A percentile compares a stretch with the other conserved stretches of the same genome.
phyloP scores from a whole-genome alignment of 1,140 invertebrate species.

The Mycetomoellerius zeteki region DNA sequence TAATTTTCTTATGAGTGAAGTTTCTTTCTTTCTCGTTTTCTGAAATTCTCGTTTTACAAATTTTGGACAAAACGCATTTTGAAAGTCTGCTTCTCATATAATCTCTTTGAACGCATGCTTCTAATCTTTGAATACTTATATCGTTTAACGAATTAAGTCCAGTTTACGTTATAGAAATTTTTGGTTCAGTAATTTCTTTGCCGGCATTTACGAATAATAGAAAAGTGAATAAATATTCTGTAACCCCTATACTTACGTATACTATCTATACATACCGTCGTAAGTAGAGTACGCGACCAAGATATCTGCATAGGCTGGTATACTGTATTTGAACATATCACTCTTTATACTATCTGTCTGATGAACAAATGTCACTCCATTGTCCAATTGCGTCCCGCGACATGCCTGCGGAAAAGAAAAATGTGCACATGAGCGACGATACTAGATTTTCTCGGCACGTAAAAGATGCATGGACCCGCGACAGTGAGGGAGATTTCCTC shows the following conservation, averaged over 20 bases:
- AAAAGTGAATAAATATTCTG: background rate
- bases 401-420: constrained; percentile 86
- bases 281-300: constrained; percentile 91
- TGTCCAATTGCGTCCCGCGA: constrained; percentile 87
- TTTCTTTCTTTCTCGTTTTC: too few species aligned
- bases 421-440: constrained; percentile 27
- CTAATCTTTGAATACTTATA: background rate
- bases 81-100: too few species aligned
- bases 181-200: background rate
- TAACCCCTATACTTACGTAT: background rate
- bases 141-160: background rate
- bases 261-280: constrained; percentile 86
- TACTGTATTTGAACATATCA: constrained; percentile 84
- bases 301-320: constrained; percentile 91
- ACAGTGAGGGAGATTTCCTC: background rate
- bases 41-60: too few species aligned
- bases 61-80: too few species aligned
- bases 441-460: constrained; percentile 30
- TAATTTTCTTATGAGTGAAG: too few species aligned
- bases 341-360: constrained; percentile 63
- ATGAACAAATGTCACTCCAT: constrained; percentile 77
- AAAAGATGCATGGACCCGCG: constrained; percentile 40
- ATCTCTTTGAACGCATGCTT: background rate
- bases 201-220: background rate
- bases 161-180: background rate